Percentiles rank a stretch among this genome's conserved stretches.
Evolutionary conservation across 2,113 vertebrate species (phyloP).

Genomic region (Crocuta crocuta): DNA sequence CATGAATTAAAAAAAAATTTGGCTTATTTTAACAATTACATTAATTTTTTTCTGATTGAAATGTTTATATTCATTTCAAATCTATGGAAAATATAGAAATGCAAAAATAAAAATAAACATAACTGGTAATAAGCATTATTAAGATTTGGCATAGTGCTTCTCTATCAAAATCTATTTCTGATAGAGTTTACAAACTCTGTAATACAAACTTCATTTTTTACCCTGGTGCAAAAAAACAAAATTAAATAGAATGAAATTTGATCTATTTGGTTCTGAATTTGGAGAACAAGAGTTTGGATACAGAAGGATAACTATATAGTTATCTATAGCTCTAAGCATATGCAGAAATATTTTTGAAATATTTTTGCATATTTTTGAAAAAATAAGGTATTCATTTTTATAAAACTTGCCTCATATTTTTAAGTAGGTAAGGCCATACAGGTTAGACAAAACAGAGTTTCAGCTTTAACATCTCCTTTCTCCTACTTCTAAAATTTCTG

Average conservation of each 20-base stretch:
- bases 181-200: too few species aligned
- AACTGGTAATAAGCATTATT: neutral
- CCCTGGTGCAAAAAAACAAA: neutral
- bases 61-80: constrained; percentile 8
- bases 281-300: neutral
- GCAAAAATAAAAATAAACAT: constrained; percentile 13
- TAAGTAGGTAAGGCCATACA: neutral
- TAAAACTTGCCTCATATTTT: neutral
- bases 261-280: neutral
- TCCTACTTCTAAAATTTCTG: neutral
- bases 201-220: neutral
- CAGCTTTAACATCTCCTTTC: neutral
- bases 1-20: too few species aligned
- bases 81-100: neutral
- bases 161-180: neutral
- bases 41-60: neutral
- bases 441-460: neutral
- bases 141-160: neutral
- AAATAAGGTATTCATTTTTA: neutral
- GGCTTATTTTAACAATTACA: neutral
- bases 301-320: neutral
- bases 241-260: neutral
- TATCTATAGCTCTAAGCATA: neutral
- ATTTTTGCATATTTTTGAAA: neutral
- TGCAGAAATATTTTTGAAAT: neutral